Conservation (phyloP, 2,888 invertebrate species). For the Metallyticus violacea region DNA sequence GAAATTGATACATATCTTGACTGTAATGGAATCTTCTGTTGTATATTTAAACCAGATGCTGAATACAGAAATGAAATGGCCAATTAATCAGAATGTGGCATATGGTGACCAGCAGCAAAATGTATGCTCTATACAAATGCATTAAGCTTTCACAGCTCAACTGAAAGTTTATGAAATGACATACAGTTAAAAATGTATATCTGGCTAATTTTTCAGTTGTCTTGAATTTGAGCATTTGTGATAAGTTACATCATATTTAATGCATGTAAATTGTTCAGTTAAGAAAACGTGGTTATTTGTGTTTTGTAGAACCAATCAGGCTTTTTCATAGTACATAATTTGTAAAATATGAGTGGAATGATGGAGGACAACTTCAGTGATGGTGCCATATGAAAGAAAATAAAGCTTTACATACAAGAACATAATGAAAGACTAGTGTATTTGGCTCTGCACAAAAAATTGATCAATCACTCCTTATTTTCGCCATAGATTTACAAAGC, state of each 20-base stretch:
- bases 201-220: not conserved
- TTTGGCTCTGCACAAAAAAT: not conserved
- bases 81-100: too few species aligned
- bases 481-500: not conserved
- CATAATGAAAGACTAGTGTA: not conserved
- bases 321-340: too few species aligned
- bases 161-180: not conserved
- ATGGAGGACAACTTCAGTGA: not conserved
- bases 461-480: not conserved
- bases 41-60: not conserved
- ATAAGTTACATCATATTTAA: not conserved
- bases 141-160: not conserved
- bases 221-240: not conserved
- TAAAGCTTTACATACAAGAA: not conserved
- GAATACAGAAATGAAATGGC: not conserved
- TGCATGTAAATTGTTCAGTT: not conserved
- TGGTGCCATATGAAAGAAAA: not conserved
- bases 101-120: not conserved
- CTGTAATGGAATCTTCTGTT: not conserved
- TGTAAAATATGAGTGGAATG: not conserved
- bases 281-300: not conserved
- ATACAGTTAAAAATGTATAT: not conserved
- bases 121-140: not conserved
- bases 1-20: not conserved
- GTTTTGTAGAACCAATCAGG: too few species aligned